Base-by-base conservation (phyloP, 2,888 invertebrate species). In the Laspeyria flexula region DNA sequence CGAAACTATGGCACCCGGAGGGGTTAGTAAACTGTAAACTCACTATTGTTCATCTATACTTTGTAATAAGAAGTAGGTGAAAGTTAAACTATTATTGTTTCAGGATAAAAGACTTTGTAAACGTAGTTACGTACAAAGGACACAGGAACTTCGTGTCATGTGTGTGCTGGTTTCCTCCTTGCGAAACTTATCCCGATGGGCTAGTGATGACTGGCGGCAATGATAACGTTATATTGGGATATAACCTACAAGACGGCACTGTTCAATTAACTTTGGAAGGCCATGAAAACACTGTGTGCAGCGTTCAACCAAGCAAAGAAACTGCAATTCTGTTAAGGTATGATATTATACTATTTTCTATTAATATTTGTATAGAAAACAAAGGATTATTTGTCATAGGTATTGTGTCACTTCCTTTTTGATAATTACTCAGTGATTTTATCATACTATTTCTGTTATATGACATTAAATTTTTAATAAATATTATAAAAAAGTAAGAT, bases 121-220 rank as follows among this genome's bases (percentile, higher is more conserved):
- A 95, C 73, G 93, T 94, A 9, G 94, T 95, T 43, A 95, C 95
- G 0, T 94, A 96, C 71, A 94, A 93, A 72, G 97, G 97, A 18
- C 98, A 98, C 79, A 94, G 93, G 43, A 97, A 97, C 81, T 99
- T 97, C 82, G 96, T 99, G 0, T 95, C 96, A 0, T 95, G 96
- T 67, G 95, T 98, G 0, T 96, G 96, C 76, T 95, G 95, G 77
- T 78, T 97, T 66, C 95, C 96, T 37, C 95, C 96, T 0, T 94
- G 94, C 59, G 92, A 93, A 59, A 90, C 93, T 13, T 94, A 94
- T 76, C 96, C 96, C 0, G 94, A 95, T 50, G 97, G 97, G 1
- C 90, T 97, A 49, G 95, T 99, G 43, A 90, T 97, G 44, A 97
- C 98, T 3, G 98, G 98, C 12, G 96, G 98, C 74, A 97, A 98